Evolutionary conservation across 1,140 invertebrate genomes (phyloP).

Genomic region (Gonioctena quinquepunctata): DNA sequence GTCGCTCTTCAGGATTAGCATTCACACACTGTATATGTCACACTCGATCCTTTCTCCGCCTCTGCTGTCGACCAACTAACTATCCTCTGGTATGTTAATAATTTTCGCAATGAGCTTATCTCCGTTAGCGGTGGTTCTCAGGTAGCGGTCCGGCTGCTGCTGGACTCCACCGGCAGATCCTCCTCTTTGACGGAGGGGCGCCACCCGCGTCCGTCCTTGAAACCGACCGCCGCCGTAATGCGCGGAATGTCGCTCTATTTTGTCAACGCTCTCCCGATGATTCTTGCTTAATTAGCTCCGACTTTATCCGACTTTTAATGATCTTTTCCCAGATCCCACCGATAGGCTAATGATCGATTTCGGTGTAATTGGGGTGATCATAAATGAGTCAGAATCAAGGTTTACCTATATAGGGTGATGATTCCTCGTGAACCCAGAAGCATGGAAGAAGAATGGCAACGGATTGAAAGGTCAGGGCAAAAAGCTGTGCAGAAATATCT

Average conservation of each 20-base stretch:
- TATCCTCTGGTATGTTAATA: slow-evolving; percentile 17
- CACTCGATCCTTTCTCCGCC: not conserved
- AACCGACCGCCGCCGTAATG: slow-evolving; percentile 29
- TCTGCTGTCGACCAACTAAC: not conserved
- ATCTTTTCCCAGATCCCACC: not conserved
- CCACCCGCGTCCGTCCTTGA: slow-evolving; percentile 33
- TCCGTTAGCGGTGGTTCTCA: slow-evolving; percentile 10
- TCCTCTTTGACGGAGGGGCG: slow-evolving; percentile 5
- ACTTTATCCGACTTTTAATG: not conserved
- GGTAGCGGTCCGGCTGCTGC: slow-evolving; percentile 5
- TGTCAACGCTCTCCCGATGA: slow-evolving; percentile 4
- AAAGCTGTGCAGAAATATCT: no score
- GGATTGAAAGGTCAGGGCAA: no score
- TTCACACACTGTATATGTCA: no score
- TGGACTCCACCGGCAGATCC: not conserved
- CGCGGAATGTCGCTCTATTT: slow-evolving; percentile 27
- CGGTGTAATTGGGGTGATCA: no score
- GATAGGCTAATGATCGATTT: not conserved
- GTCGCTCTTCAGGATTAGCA: no score
- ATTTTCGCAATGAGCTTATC: slow-evolving; percentile 30
- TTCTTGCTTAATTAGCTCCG: not conserved
- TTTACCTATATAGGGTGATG: no score
- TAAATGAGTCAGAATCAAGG: no score
- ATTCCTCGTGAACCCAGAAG: no score
- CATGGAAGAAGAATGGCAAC: no score